Percentiles rank a stretch among this genome's conserved stretches.
Conservation (phyloP, 2,888 invertebrate genomes). For the Chymomyza amoena region DNA sequence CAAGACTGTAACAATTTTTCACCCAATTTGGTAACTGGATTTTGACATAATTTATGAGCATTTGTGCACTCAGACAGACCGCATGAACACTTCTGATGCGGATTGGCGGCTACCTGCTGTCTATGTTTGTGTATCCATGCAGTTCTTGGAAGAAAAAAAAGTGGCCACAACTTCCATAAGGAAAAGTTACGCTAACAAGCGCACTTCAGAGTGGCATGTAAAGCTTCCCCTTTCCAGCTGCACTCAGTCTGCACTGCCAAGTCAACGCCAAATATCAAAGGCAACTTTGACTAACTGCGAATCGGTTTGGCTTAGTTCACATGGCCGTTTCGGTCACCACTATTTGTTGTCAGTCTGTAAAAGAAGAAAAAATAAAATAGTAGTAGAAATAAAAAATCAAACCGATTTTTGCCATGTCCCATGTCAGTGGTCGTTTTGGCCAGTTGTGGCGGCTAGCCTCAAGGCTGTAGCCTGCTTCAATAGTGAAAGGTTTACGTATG, state of each 20-base stretch:
- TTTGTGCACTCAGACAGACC: slow-evolving; percentile 4
- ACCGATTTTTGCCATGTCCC: slow-evolving; percentile 30
- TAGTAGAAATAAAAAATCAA: slow-evolving; percentile 3
- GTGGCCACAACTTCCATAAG: slow-evolving; percentile 59
- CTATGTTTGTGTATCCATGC: neutral
- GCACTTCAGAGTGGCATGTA: slow-evolving; percentile 33
- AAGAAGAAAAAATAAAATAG: neutral
- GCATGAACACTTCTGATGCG: too few relatives aligned
- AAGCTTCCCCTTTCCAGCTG: neutral
- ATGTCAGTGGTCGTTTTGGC: slow-evolving; percentile 22
- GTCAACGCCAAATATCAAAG: slow-evolving; percentile 62
- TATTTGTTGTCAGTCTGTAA: slow-evolving; percentile 15
- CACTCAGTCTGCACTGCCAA: neutral
- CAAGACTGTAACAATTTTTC: slow-evolving; percentile 54
- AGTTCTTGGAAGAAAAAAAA: slow-evolving; percentile 19
- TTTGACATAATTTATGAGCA: slow-evolving; percentile 65
- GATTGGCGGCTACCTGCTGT: neutral
- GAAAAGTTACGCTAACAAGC: slow-evolving; percentile 66
- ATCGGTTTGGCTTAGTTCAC: slow-evolving; percentile 52
- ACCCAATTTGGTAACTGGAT: slow-evolving; percentile 70
- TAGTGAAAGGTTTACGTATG: slow-evolving; percentile 62
- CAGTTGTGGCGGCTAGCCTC: slow-evolving; percentile 36
- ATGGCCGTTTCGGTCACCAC: slow-evolving; percentile 56
- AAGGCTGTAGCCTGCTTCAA: slow-evolving; percentile 56
- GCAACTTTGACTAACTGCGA: slow-evolving; percentile 39